Evolutionary conservation across 2,113 vertebrate genomes (phyloP).

Genomic region (Cyprinodon brontotheroides): DNA sequence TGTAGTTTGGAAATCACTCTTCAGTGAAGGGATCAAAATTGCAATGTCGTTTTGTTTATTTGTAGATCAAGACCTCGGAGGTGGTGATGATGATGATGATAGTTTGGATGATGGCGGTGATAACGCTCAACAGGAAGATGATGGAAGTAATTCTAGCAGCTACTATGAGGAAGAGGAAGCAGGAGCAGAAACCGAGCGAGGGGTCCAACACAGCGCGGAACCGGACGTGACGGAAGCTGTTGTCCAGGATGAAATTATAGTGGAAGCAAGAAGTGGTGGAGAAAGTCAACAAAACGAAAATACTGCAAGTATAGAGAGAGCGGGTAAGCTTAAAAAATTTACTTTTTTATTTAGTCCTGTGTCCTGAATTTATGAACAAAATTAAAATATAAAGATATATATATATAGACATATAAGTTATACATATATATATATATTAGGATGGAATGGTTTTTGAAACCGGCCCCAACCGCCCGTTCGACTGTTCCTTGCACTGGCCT

Average conservation of each 20-base stretch:
- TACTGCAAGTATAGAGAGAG: no score
- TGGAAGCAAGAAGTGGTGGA: slow-evolving; percentile 59
- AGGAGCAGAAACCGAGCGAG: slow-evolving; percentile 33
- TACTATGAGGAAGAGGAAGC: slow-evolving; percentile 66
- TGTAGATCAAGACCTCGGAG: slow-evolving; percentile 30
- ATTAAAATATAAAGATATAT: no score
- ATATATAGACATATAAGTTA: no score
- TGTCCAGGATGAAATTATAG: slow-evolving; percentile 52
- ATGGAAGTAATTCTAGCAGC: slow-evolving; percentile 67
- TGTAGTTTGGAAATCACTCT: no score
- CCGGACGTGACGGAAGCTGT: no score
- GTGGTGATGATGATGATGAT: slow-evolving; percentile 15
- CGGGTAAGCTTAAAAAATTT: no score
- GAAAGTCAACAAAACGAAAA: slow-evolving; percentile 82
- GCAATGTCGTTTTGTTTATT: background rate
- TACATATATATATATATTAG: no score
- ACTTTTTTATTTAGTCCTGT: no score
- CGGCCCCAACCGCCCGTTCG: no score
- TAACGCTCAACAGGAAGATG: slow-evolving; percentile 54
- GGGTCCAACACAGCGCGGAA: slow-evolving; percentile 10
- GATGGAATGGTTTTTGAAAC: no score
- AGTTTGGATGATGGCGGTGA: slow-evolving; percentile 7
- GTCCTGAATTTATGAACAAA: no score
- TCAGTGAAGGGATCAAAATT: background rate
- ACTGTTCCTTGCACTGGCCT: no score